A percentile compares a stretch with the other conserved stretches of the same genome.
Conservation (phyloP, 2,888 invertebrate species). For the Erynnis tages region DNA sequence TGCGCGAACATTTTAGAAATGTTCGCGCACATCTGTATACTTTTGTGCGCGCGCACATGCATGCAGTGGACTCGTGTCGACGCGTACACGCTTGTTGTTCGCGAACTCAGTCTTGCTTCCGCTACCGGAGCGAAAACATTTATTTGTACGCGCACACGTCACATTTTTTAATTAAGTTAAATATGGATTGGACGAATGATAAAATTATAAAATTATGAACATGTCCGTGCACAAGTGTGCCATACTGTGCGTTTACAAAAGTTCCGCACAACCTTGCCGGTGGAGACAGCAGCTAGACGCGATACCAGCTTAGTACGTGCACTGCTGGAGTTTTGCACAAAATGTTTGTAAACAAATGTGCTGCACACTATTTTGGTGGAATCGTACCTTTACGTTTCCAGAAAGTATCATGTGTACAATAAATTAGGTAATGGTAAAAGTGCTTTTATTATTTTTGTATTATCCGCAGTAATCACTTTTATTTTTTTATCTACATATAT, state of each 20-base stretch:
- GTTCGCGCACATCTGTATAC: conserved; percentile 32
- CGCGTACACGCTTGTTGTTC: conserved; percentile 5
- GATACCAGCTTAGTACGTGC: not conserved
- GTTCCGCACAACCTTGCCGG: not conserved
- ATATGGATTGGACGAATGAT: conserved; percentile 27
- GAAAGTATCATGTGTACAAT: too few relatives aligned
- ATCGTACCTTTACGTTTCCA: too few relatives aligned
- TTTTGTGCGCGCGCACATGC: conserved; percentile 32
- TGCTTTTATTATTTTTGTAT: too few relatives aligned
- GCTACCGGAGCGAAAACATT: conserved; percentile 32
- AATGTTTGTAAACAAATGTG: too few relatives aligned
- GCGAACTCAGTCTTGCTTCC: conserved; percentile 36
- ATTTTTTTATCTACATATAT: too few relatives aligned
- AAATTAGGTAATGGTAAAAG: too few relatives aligned
- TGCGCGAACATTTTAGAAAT: conserved; percentile 30
- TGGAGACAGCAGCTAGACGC: not conserved
- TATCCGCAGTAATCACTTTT: too few relatives aligned
- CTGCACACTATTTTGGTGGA: too few relatives aligned
- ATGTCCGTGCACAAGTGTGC: conserved; percentile 9
- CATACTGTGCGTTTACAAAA: not conserved
- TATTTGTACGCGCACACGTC: conserved; percentile 30
- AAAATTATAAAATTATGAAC: conserved; percentile 32
- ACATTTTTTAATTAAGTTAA: conserved; percentile 23
- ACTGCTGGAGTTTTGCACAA: too few relatives aligned
- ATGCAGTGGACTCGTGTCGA: conserved; percentile 28